A percentile compares a stretch with the other conserved stretches of the same genome.
These are phyloP conservation scores for Folsomia manolachei DNA, from an alignment of 2,888 invertebrate species.

Conservation along the genomic window DNA sequence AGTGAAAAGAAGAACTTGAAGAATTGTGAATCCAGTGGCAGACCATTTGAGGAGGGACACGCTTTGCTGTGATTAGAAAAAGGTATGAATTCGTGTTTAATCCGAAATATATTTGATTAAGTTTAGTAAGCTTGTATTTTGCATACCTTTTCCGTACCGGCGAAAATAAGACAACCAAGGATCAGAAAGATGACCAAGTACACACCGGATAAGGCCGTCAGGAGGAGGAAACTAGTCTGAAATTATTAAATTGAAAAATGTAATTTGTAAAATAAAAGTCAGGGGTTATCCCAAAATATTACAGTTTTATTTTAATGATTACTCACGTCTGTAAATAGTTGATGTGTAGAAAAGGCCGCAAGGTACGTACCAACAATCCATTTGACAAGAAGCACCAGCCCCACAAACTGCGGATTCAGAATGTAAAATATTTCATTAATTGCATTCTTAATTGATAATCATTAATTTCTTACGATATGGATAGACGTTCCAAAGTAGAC, in stretches of 20 bases:
- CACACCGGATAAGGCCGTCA: slow-evolving; percentile 24
- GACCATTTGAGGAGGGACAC: slow-evolving; percentile 36
- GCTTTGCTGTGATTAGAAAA: slow-evolving; percentile 23
- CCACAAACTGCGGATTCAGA: slow-evolving; percentile 7
- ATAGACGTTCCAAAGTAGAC: slow-evolving; percentile 33
- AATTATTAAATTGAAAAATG: too few relatives aligned
- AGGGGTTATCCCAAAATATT: neutral
- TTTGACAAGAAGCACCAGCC: neutral
- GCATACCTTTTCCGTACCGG: slow-evolving; percentile 32
- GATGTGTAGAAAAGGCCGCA: neutral
- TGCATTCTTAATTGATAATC: neutral
- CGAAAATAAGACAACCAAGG: slow-evolving; percentile 35
- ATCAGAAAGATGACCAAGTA: slow-evolving; percentile 28
- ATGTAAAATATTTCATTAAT: neutral
- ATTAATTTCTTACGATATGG: slow-evolving; percentile 35
- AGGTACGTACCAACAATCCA: neutral
- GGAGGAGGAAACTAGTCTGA: slow-evolving; percentile 30
- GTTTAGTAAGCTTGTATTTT: too few relatives aligned
- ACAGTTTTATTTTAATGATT: neutral
- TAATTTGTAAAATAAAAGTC: too few relatives aligned
- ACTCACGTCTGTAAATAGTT: slow-evolving; percentile 7
- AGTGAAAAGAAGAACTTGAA: slow-evolving; percentile 36
- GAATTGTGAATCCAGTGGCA: slow-evolving; percentile 33
- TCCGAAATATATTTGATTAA: neutral
- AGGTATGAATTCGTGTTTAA: too few relatives aligned